These are phyloP conservation scores for Lysandra bellargus DNA, from an alignment of 2,888 invertebrate species.

Conservation along the genomic window DNA sequence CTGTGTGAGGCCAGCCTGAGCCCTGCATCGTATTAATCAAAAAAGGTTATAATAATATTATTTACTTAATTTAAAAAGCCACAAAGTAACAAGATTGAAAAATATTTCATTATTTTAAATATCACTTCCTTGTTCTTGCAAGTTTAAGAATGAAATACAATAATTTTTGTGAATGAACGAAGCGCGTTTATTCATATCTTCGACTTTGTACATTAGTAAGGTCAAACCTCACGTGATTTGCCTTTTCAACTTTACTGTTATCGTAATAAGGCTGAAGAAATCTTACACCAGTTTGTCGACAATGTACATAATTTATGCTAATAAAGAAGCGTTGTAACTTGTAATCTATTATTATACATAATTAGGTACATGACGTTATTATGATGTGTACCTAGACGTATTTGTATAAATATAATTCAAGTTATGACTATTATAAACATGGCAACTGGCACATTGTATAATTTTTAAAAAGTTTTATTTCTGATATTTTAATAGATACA, in stretches of 20 bases:
- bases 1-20: too few relatives aligned
- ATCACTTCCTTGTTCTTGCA: not conserved
- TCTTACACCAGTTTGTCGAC: not conserved
- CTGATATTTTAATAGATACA: too few relatives aligned
- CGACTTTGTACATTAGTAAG: not conserved
- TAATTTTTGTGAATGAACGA: not conserved
- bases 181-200: not conserved
- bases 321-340: not conserved
- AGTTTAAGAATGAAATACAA: constrained; percentile 9
- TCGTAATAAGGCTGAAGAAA: not conserved
- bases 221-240: not conserved
- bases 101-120: too few relatives aligned
- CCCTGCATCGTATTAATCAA: too few relatives aligned
- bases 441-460: not conserved
- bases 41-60: too few relatives aligned
- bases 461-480: too few relatives aligned
- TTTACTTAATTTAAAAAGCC: too few relatives aligned
- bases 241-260: not conserved
- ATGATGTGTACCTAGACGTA: not conserved
- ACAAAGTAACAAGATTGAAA: too few relatives aligned
- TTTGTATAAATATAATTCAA: not conserved
- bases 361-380: not conserved
- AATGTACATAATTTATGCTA: not conserved
- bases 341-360: not conserved
- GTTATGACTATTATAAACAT: not conserved